Conservation (phyloP, 1,140 invertebrate genomes). For the Drosophila suzukii region DNA sequence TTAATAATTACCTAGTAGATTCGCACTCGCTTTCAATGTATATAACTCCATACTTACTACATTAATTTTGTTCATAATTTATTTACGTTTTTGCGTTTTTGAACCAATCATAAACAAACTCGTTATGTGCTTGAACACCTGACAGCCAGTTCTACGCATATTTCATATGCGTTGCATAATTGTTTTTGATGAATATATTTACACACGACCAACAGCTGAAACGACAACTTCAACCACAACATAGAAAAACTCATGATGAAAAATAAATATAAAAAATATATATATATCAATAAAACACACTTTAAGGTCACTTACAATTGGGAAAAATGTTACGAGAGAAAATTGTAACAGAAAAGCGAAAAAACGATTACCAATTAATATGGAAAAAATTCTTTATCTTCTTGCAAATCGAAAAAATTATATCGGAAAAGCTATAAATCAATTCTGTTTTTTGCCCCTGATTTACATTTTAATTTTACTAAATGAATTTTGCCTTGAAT, state of each 20-base stretch:
- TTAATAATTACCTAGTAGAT: conserved; percentile 57
- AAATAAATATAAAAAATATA: conserved; percentile 36
- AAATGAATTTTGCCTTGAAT: conserved; percentile 29
- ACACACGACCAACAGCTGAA: conserved; percentile 35
- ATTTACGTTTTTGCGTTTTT: conserved; percentile 12
- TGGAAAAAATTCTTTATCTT: conserved; percentile 45
- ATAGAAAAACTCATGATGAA: conserved; percentile 44
- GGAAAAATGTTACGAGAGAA: conserved; percentile 80
- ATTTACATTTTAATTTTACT: conserved; percentile 50
- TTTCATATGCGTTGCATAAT: conserved; percentile 28
- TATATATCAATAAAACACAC: conserved; percentile 70
- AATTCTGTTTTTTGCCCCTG: conserved; percentile 38
- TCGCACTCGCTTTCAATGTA: conserved; percentile 73
- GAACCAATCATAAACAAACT: conserved; percentile 30
- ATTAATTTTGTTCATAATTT: conserved; percentile 35
- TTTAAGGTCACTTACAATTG: conserved; percentile 84
- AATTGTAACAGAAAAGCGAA: conserved; percentile 50
- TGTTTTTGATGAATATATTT: conserved; percentile 44
- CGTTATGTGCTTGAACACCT: conserved; percentile 27
- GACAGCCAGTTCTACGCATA: conserved; percentile 34
- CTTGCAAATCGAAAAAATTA: conserved; percentile 12
- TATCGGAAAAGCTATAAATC: conserved; percentile 48
- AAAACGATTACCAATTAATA: conserved; percentile 29
- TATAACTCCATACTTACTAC: conserved; percentile 36
- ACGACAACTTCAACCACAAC: conserved; percentile 45